phyloP scores from a whole-genome alignment of 1,140 invertebrate genomes.

The Aphelinus atriplicis region DNA sequence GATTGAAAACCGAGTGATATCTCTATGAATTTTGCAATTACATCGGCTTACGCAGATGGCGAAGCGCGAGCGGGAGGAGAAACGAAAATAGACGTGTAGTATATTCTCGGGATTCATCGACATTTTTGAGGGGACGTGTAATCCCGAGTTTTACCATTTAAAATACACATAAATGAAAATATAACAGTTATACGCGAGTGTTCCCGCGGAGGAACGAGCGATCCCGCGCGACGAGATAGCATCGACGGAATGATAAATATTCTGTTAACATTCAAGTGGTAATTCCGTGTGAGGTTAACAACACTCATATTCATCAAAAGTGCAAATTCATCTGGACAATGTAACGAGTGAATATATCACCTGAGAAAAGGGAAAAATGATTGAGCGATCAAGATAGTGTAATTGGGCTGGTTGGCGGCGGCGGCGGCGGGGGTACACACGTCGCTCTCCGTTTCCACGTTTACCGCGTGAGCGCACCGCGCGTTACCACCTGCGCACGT shows the following conservation, averaged over 20 bases:
- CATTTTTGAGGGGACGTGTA: too few species aligned
- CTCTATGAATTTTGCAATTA: too few species aligned
- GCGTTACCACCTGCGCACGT: conserved; percentile 1
- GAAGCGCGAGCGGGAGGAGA: too few species aligned
- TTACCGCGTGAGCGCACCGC: neutral
- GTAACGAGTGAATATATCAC: conserved; percentile 11
- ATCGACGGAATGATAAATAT: conserved; percentile 1
- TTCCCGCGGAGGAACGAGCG: neutral
- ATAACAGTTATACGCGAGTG: too few species aligned
- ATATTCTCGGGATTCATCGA: too few species aligned
- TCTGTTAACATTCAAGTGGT: neutral
- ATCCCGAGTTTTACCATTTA: too few species aligned
- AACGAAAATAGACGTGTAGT: too few species aligned
- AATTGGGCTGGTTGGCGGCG: neutral
- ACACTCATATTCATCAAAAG: conserved; percentile 22
- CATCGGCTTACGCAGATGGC: too few species aligned
- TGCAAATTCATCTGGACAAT: conserved; percentile 16
- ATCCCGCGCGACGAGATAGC: conserved; percentile 9
- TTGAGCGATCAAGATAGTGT: conserved; percentile 28
- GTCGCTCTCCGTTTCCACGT: neutral
- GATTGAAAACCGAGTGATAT: too few species aligned
- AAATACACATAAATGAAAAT: too few species aligned
- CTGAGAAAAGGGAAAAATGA: conserved; percentile 29
- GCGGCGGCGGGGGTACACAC: neutral
- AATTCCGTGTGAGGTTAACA: neutral